These are phyloP conservation scores for Sclerodermus sp. DNA, from an alignment of 2,888 invertebrate species.

Conservation along the genomic window DNA sequence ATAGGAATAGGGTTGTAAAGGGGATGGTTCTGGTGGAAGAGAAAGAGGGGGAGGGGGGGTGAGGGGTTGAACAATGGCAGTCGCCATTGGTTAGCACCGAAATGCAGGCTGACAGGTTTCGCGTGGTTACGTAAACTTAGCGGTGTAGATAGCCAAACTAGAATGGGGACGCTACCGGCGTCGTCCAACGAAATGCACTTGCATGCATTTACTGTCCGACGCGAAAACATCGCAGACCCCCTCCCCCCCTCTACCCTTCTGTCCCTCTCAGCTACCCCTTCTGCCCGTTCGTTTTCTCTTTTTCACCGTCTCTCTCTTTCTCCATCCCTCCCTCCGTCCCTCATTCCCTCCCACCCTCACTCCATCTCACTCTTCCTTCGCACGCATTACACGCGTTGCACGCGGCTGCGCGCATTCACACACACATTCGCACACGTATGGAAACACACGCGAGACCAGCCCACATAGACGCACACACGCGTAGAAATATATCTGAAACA, in stretches of 20 bases:
- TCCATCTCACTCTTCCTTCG: slow-evolving; percentile 1
- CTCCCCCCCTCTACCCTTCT: slow-evolving; percentile 16
- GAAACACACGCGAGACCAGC: no score
- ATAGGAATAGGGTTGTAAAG: no score
- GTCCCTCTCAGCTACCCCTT: slow-evolving; percentile 2
- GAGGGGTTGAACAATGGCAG: slow-evolving; percentile 13
- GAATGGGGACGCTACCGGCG: slow-evolving; percentile 47
- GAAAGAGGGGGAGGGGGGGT: neutral
- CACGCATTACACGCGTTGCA: no score
- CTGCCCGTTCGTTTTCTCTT: slow-evolving; percentile 6
- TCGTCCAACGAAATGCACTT: slow-evolving; percentile 44
- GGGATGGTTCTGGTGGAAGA: neutral
- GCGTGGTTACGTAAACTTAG: slow-evolving; percentile 53
- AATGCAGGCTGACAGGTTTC: slow-evolving; percentile 51
- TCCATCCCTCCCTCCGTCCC: neutral
- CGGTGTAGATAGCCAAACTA: slow-evolving; percentile 52
- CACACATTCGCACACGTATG: no score
- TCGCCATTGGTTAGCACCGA: slow-evolving; percentile 41
- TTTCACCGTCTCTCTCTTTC: slow-evolving; percentile 7
- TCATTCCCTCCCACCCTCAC: neutral
- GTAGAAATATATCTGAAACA: no score
- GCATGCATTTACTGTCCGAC: slow-evolving; percentile 40
- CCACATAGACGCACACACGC: no score
- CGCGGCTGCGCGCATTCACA: no score
- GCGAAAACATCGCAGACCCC: slow-evolving; percentile 41